Conservation (phyloP, 2,888 invertebrate genomes). For the Polia nebulosa region DNA sequence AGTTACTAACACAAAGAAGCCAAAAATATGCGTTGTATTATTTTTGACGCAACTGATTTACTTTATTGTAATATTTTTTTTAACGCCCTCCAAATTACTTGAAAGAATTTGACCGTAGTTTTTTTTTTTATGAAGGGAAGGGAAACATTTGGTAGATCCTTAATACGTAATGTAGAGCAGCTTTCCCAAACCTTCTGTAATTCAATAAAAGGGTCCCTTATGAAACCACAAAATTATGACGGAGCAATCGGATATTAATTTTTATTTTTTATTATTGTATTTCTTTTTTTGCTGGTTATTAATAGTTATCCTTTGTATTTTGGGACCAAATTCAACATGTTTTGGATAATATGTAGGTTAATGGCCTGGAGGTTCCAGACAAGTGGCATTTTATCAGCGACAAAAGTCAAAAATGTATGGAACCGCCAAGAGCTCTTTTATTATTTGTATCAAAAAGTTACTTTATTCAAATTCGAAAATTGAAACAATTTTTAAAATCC, state of each 20-base stretch:
- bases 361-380: no score
- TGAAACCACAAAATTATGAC: background rate
- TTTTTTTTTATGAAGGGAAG: background rate
- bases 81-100: background rate
- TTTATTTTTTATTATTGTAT: no score
- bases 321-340: no score
- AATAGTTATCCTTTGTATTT: no score
- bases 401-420: no score
- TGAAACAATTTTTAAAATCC: no score
- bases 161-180: background rate
- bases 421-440: no score
- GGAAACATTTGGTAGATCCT: constrained; percentile 2
- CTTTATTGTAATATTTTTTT: background rate
- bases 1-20: background rate
- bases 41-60: background rate
- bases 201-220: background rate
- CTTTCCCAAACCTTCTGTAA: background rate
- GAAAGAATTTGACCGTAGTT: constrained; percentile 10
- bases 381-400: no score
- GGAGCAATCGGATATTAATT: background rate
- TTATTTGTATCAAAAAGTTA: no score
- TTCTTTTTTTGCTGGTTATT: no score
- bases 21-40: constrained; percentile 6
- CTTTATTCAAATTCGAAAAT: no score
- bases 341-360: no score